These are phyloP conservation scores for Gallinago nigripennis DNA, from an alignment of 2,797 vertebrate genomes.

Conservation along the genomic window DNA sequence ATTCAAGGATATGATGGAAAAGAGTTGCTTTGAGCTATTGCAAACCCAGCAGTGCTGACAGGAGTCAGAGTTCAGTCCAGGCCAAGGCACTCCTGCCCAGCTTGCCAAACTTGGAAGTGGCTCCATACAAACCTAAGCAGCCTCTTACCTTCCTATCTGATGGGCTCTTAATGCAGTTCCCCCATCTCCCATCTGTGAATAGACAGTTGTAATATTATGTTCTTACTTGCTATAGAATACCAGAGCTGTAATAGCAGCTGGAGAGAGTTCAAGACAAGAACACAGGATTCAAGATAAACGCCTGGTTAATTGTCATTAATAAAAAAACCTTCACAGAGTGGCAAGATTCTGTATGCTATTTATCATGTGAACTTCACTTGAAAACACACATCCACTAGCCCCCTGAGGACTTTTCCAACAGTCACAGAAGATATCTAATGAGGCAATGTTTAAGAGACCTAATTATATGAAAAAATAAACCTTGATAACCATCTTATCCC, in stretches of 20 bases:
- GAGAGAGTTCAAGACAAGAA: conserved; percentile 24
- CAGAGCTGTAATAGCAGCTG: neutral
- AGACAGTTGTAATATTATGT: neutral
- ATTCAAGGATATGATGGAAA: neutral
- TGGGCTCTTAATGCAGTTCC: neutral
- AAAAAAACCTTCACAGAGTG: neutral
- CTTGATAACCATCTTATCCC: conserved; percentile 66
- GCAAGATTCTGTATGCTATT: conserved; percentile 21
- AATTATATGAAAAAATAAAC: conserved; percentile 60
- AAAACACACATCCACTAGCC: conserved; percentile 19
- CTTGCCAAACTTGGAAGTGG: neutral
- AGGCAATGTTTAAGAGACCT: conserved; percentile 53
- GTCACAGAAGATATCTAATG: conserved; percentile 50
- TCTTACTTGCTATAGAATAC: conserved; percentile 16
- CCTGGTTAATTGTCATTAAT: conserved; percentile 7
- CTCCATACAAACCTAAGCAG: conserved; percentile 15
- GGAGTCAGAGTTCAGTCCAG: neutral
- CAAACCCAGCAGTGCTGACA: neutral
- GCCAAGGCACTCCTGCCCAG: neutral
- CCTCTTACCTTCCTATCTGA: conserved; percentile 29
- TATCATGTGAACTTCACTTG: conserved; percentile 27
- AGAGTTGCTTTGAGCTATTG: neutral
- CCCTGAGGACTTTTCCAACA: conserved; percentile 54
- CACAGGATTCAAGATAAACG: conserved; percentile 1
- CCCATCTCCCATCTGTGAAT: neutral